Evolutionary conservation across 2,797 vertebrate species (phyloP), one percentile per base, ranked within the genome.

Genomic region (Megalops cyprinoides): DNA sequence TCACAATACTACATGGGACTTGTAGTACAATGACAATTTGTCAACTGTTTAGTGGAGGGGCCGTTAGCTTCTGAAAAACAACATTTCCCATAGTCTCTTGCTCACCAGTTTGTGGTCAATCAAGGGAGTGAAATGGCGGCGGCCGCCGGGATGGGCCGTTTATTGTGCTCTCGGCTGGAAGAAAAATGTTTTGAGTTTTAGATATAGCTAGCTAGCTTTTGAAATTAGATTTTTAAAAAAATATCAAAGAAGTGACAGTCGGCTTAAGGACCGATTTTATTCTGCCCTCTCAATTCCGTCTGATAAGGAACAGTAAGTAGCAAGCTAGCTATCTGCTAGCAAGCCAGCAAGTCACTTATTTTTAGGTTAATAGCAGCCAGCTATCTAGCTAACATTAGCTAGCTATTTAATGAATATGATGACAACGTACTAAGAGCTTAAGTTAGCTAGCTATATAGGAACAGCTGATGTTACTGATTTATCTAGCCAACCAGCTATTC

Each of bases 61-160:
- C 2, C 42, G 67, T 20, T 25, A 37, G n/a, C 42, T 25, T 23
- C 12, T 46, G 18, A n/a, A 46, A 74, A 74, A 74, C 69, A 44
- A 12, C 42, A 74, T 74, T 74, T 74, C 69, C 69, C 39, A 46
- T 44, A 37, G 44, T n/a, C 23, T 20, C 69, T 25, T 44, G 23
- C 25, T 9, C 18, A 10, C 42, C 42, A 46, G 20, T 44, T 48
- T 23, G 69, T 15, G 20, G 25, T 74, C 69, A 44, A 44, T 28
- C 8, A 74, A 48, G 23, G 46, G 60, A 34, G 9, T 65, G 31
- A 74, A 74, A 74, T 74, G 69, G 69, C 39, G 69, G 69, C 42
- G 44, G 42, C 42, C 37, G 42, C 44, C 73, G 73, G 73, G 73
- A 28, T 49, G 46, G 73, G 73, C 73, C 20, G 10, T 42, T 65